Evolutionary conservation across 2,113 vertebrate genomes (phyloP).

Genomic region (Xenopus tropicalis): UCB_Xtro_10.0 CM004448.2:91363501-91364000

Average conservation of each 20-base stretch:
- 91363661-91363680: slow-evolving; percentile 26
- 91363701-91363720: slow-evolving; percentile 40
- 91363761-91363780: slow-evolving; percentile 36
- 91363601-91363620: slow-evolving; percentile 1
- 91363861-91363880: slow-evolving; percentile 7
- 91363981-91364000: too few species aligned
- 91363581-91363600: slow-evolving; percentile 22
- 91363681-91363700: slow-evolving; percentile 33
- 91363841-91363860: slow-evolving; percentile 42
- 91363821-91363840: slow-evolving; percentile 33
- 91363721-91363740: slow-evolving; percentile 41
- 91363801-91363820: slow-evolving; percentile 34
- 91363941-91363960: neutral
- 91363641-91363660: slow-evolving; percentile 25
- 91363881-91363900: neutral
- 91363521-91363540: too few species aligned
- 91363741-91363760: slow-evolving; percentile 36
- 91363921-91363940: neutral
- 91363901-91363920: neutral
- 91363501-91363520: too few species aligned
- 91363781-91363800: slow-evolving; percentile 32
- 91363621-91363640: slow-evolving; percentile 32
- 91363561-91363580: neutral
- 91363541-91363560: too few species aligned
- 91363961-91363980: neutral